Base-by-base conservation (phyloP, 37 sponge, comb jelly and placozoan genomes). In the Bolinopsis microptera region DNA sequence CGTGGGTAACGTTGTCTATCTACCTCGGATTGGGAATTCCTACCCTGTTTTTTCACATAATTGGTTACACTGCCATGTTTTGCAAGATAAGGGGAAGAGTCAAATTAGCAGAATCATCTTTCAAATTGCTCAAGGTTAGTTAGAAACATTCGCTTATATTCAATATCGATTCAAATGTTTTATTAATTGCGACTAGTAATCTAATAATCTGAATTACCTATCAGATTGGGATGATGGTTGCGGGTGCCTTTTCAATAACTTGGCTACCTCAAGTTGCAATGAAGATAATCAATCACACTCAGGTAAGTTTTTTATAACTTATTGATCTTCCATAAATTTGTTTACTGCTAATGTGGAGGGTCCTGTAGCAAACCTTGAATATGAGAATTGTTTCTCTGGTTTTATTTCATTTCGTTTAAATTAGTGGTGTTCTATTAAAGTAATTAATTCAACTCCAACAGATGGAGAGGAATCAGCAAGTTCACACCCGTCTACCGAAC, bases 401-500 rank as follows among this genome's bases (percentile, higher is more conserved):
- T n/a, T n/a, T n/a, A n/a, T n/a, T n/a, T n/a, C n/a, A n/a, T n/a
- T n/a, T n/a, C n/a, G n/a, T n/a, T n/a, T n/a, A n/a, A n/a, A n/a
- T n/a, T n/a, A n/a, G n/a, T n/a, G n/a, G n/a, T n/a, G n/a, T n/a
- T n/a, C n/a, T n/a, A n/a, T n/a, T n/a, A n/a, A n/a, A n/a, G n/a
- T n/a, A n/a, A n/a, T n/a, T n/a, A n/a, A n/a, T n/a, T n/a, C n/a
- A n/a, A n/a, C n/a, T n/a, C n/a, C n/a, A 72, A n/a, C 75, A 72
- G 75, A n/a, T n/a, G 3, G 31, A 28, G 5, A 72, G 75, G 31
- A 72, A 72, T 72, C 21, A 72, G 5, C 2, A 72, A 30, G 31
- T 72, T n/a, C 75, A 72, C 75, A 30, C 75, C 5, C 75, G 75
- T 5, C 75, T 28, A 72, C 75, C 75, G 5, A 72, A 72, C 75